phyloP scores from a whole-genome alignment of 2,113 vertebrate species.

The Drymodes brunneopygia region DNA sequence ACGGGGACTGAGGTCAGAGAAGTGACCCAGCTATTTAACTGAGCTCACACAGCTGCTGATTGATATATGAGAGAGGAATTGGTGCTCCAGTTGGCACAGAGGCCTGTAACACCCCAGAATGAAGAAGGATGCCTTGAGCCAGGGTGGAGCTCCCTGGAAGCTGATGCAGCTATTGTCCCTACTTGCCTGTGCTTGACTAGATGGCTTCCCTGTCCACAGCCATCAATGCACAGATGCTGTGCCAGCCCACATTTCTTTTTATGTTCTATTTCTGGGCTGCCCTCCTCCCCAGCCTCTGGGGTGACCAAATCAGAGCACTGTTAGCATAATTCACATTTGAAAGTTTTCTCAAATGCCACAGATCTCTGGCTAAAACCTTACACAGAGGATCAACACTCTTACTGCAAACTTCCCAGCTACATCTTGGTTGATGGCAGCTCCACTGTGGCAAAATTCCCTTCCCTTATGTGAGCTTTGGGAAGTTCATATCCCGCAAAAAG shows the following conservation, averaged over 20 bases:
- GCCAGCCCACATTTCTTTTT: neutral
- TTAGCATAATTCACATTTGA: neutral
- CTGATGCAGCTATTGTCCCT: slow-evolving; percentile 17
- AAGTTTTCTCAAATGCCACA: neutral
- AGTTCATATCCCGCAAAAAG: neutral
- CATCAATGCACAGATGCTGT: neutral
- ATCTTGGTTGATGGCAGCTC: neutral
- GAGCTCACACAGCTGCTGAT: neutral
- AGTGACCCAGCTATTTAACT: neutral
- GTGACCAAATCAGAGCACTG: neutral
- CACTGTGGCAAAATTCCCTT: neutral
- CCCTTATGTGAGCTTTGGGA: neutral
- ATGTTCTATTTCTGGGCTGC: neutral
- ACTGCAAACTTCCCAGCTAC: neutral
- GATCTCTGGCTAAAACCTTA: neutral
- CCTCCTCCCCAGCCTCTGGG: neutral
- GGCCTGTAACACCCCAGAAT: neutral
- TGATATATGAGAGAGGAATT: neutral
- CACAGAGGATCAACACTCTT: neutral
- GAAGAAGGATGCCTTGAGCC: neutral
- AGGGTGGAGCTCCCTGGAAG: slow-evolving; percentile 8
- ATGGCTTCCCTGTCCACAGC: neutral
- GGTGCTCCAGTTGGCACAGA: neutral
- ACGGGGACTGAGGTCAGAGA: neutral
- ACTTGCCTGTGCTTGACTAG: neutral